phyloP scores from a whole-genome alignment of 2,797 vertebrate species.

The Phrynocephalus vlangalii region DNA sequence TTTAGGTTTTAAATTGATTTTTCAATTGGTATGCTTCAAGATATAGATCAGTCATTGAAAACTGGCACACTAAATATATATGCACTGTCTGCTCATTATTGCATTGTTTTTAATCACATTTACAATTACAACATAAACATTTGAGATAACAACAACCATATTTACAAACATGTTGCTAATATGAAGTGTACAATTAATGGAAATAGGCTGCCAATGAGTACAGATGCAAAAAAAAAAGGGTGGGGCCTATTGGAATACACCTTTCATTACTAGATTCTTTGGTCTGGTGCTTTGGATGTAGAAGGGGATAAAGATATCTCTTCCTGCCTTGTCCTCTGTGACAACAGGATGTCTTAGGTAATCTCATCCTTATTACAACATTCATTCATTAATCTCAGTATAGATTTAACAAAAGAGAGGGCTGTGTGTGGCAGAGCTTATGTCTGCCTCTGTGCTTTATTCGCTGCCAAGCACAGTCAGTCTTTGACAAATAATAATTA shows the following conservation, averaged over 20 bases:
- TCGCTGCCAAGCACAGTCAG: conserved; percentile 35
- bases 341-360: not conserved
- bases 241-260: not conserved
- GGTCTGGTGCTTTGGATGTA: not conserved
- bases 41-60: too few species aligned
- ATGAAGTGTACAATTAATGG: too few species aligned
- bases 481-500: conserved; percentile 19
- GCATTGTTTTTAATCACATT: too few species aligned
- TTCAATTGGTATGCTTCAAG: too few species aligned
- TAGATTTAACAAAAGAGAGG: not conserved
- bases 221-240: too few species aligned
- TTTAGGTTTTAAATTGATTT: too few species aligned
- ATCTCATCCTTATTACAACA: not conserved
- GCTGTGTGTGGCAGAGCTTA: conserved; percentile 27
- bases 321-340: not conserved
- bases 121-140: too few species aligned
- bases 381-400: not conserved
- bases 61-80: too few species aligned
- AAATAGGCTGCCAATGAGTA: too few species aligned
- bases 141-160: too few species aligned
- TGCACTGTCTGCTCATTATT: too few species aligned
- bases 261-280: not conserved
- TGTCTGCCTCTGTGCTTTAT: conserved; percentile 46
- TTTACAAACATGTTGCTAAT: too few species aligned
- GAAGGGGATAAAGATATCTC: not conserved